Evolutionary conservation across 2,888 invertebrate genomes (phyloP).

Genomic region (Asteroscopus sphinx): DNA sequence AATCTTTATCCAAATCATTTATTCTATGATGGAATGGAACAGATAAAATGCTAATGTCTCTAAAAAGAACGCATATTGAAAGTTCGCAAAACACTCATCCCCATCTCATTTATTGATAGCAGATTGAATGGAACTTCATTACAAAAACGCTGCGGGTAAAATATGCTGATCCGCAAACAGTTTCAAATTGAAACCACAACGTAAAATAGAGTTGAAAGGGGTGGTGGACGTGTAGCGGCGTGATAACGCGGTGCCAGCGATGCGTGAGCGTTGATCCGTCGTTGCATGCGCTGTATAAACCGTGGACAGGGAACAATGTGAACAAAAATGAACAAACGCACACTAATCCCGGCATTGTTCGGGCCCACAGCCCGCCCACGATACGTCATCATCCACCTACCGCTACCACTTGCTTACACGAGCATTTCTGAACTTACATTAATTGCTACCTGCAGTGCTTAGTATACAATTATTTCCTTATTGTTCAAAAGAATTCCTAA

Average conservation of each 20-base stretch:
- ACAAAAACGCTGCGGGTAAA: slow-evolving; percentile 77
- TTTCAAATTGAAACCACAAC: slow-evolving; percentile 80
- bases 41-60: slow-evolving; percentile 27
- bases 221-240: slow-evolving; percentile 76
- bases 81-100: slow-evolving; percentile 65
- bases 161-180: slow-evolving; percentile 85
- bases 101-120: slow-evolving; percentile 76
- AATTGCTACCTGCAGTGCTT: slow-evolving; percentile 49
- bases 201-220: slow-evolving; percentile 79
- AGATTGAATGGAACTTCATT: slow-evolving; percentile 74
- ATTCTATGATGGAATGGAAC: slow-evolving; percentile 1
- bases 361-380: slow-evolving; percentile 42
- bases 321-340: slow-evolving; percentile 75
- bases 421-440: slow-evolving; percentile 43
- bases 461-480: background rate
- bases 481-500: background rate
- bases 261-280: slow-evolving; percentile 74
- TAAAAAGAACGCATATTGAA: slow-evolving; percentile 9
- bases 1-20: background rate
- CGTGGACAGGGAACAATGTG: slow-evolving; percentile 72
- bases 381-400: slow-evolving; percentile 51
- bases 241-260: slow-evolving; percentile 78
- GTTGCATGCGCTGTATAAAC: slow-evolving; percentile 72
- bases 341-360: slow-evolving; percentile 82
- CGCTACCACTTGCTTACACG: slow-evolving; percentile 63